Percentiles rank a stretch among this genome's conserved stretches.
phyloP scores from a whole-genome alignment of 2,113 vertebrate genomes.

The Strigops habroptila region DNA sequence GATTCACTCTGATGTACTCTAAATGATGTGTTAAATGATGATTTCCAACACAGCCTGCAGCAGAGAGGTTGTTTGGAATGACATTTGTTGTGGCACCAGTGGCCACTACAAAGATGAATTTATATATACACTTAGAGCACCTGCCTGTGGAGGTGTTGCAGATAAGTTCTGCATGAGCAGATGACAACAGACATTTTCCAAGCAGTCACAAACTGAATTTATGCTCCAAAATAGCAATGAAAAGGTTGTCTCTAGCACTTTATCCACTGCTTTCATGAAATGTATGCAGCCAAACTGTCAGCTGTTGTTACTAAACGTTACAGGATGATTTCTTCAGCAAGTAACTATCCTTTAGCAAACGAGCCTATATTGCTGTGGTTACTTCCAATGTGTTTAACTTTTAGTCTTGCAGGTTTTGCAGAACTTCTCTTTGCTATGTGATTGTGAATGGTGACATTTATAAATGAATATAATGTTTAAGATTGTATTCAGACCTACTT shows the following conservation, averaged over 20 bases:
- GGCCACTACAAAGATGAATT: slow-evolving; percentile 49
- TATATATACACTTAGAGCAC: slow-evolving; percentile 40
- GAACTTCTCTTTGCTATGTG: background rate
- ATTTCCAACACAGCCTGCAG: slow-evolving; percentile 60
- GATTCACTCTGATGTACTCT: slow-evolving; percentile 65
- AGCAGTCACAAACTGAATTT: background rate
- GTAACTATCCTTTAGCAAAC: background rate
- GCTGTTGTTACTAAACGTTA: background rate
- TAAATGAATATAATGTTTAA: background rate
- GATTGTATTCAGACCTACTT: background rate
- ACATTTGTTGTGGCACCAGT: slow-evolving; percentile 62
- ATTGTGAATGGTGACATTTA: background rate
- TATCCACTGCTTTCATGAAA: background rate
- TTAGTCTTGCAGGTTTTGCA: background rate
- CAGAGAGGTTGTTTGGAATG: slow-evolving; percentile 68
- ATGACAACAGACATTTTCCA: slow-evolving; percentile 38
- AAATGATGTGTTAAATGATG: slow-evolving; percentile 72
- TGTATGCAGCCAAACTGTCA: background rate
- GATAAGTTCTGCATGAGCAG: slow-evolving; percentile 47
- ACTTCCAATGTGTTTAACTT: background rate
- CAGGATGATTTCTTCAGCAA: background rate
- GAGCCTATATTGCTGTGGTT: background rate
- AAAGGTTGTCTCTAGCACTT: background rate
- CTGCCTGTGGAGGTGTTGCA: slow-evolving; percentile 34
- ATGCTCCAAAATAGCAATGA: background rate